These are phyloP conservation scores for Climacteris rufus DNA, from an alignment of 2,113 vertebrate species.

Conservation along the genomic window DNA sequence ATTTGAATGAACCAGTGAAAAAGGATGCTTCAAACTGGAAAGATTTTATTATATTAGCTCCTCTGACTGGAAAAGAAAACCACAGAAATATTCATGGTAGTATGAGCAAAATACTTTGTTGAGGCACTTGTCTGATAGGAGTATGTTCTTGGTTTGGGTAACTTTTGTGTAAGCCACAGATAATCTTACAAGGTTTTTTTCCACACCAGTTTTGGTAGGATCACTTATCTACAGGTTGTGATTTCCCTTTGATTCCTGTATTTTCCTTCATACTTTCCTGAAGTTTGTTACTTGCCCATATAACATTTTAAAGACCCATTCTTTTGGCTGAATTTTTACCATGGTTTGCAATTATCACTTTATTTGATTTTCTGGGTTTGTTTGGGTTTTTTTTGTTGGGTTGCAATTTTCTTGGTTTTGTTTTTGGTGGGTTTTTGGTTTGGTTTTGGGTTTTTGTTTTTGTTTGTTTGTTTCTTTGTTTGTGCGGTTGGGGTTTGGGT, in stretches of 20 bases:
- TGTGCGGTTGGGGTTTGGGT: rapidly evolving
- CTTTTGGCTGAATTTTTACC: neutral
- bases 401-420: neutral
- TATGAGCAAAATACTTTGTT: neutral
- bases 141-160: neutral
- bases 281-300: neutral
- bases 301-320: neutral
- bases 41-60: neutral
- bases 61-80: neutral
- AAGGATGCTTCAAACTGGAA: neutral
- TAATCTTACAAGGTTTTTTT: neutral
- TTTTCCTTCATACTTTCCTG: neutral
- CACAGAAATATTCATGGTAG: neutral
- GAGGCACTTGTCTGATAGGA: neutral
- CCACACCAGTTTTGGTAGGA: neutral
- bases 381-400: neutral
- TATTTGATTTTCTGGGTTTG: neutral
- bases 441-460: neutral
- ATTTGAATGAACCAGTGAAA: neutral
- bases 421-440: neutral
- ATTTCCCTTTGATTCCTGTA: neutral
- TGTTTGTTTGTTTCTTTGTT: neutral
- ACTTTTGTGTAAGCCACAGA: neutral
- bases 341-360: neutral
- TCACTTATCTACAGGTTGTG: neutral